Evolutionary conservation across 2,888 invertebrate genomes (phyloP).

Genomic region (Oegoconia quadripuncta): DNA sequence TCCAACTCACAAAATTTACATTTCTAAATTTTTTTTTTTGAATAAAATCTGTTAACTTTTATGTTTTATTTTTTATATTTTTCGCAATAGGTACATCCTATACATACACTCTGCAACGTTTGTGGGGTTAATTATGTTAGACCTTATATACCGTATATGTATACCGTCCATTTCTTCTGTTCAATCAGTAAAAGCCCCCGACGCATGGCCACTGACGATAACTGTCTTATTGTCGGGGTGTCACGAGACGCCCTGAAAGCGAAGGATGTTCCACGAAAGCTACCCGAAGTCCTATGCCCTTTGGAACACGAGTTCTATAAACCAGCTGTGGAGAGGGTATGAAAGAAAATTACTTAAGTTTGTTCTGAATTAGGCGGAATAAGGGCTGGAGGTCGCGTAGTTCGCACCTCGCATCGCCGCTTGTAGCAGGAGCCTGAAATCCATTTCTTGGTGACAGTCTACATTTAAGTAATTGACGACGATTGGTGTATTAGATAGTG

Average conservation of each 20-base stretch:
- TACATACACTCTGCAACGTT: background rate
- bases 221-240: conserved; percentile 62
- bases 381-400: no score
- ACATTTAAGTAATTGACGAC: no score
- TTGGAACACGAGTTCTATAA: conserved; percentile 57
- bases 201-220: conserved; percentile 52
- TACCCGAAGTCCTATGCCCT: conserved; percentile 57
- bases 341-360: conserved; percentile 3
- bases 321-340: conserved; percentile 54
- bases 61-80: no score
- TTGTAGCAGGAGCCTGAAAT: no score
- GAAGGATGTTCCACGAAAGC: conserved; percentile 30
- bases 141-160: background rate
- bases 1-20: no score
- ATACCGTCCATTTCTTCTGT: background rate
- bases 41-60: no score
- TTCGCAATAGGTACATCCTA: background rate
- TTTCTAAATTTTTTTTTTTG: no score
- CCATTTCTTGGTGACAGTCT: no score
- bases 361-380: no score
- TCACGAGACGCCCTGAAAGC: conserved; percentile 52
- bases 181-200: conserved; percentile 23
- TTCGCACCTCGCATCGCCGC: no score
- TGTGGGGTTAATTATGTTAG: no score
- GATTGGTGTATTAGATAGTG: no score